Evolutionary conservation across 2,113 vertebrate species (phyloP).

Genomic region (Heliornis fulica): DNA sequence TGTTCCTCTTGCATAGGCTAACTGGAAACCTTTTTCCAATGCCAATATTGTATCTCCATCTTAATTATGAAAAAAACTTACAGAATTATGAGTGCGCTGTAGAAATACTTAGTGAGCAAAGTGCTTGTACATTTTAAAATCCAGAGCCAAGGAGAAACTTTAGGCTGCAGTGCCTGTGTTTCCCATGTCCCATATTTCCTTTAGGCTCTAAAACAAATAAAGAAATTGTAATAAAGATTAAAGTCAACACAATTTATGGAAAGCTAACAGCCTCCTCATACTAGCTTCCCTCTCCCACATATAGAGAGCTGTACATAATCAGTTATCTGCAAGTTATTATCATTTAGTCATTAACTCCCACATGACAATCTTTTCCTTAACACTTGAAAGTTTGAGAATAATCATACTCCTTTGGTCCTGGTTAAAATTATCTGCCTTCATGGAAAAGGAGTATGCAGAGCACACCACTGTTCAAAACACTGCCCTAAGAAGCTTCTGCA

Average conservation of each 20-base stretch:
- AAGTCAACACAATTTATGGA: background rate
- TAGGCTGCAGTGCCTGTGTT: background rate
- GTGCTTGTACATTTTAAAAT: background rate
- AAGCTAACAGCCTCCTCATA: background rate
- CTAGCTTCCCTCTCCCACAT: no score
- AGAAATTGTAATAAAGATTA: background rate
- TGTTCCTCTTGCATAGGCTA: background rate
- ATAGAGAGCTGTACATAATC: background rate
- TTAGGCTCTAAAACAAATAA: background rate
- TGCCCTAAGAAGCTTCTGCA: background rate
- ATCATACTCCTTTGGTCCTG: background rate
- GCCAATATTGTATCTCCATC: background rate
- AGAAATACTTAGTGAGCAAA: background rate
- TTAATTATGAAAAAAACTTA: background rate
- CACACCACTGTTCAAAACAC: background rate
- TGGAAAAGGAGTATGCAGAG: fast-evolving
- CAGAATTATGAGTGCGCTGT: background rate
- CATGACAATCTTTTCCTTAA: background rate
- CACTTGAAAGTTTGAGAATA: background rate
- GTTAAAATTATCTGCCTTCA: background rate
- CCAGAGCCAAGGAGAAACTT: background rate
- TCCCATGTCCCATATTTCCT: background rate
- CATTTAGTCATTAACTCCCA: background rate
- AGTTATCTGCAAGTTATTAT: background rate
- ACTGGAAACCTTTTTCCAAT: background rate